Conservation (phyloP, 1,140 invertebrate genomes). For the Subanguina moxae region DNA sequence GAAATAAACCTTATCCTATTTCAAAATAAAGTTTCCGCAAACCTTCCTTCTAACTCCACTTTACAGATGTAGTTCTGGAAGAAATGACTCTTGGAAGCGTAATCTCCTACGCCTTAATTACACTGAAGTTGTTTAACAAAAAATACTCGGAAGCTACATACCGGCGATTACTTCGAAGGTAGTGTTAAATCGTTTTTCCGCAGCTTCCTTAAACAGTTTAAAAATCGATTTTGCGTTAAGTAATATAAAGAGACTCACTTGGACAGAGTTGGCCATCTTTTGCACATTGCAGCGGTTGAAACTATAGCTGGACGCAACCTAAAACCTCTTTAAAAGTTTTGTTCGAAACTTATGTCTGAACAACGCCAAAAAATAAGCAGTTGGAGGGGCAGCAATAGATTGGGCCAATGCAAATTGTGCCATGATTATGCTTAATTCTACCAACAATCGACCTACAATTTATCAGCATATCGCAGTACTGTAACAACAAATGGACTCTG, state of each 20-base stretch:
- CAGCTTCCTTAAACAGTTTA: not conserved
- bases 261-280: slow-evolving; percentile 33
- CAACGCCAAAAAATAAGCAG: no score
- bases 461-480: no score
- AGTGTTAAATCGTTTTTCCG: slow-evolving; percentile 44
- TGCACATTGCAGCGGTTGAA: slow-evolving; percentile 36
- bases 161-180: slow-evolving; percentile 43
- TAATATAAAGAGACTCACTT: slow-evolving; percentile 16
- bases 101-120: no score
- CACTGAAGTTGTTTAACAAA: no score
- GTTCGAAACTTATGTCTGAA: no score
- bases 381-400: no score
- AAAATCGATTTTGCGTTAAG: slow-evolving; percentile 9
- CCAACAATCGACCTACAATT: no score
- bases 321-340: no score
- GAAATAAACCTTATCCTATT: not conserved
- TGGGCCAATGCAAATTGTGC: no score
- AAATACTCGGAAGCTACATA: not conserved
- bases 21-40: not conserved
- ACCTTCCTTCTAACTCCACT: slow-evolving; percentile 38
- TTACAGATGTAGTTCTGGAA: slow-evolving; percentile 41
- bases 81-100: slow-evolving; percentile 35
- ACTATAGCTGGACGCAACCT: not conserved
- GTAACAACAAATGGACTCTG: no score
- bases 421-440: no score